Evolutionary conservation across 2,888 invertebrate genomes (phyloP).

Genomic region (Cerastoderma edule): DNA sequence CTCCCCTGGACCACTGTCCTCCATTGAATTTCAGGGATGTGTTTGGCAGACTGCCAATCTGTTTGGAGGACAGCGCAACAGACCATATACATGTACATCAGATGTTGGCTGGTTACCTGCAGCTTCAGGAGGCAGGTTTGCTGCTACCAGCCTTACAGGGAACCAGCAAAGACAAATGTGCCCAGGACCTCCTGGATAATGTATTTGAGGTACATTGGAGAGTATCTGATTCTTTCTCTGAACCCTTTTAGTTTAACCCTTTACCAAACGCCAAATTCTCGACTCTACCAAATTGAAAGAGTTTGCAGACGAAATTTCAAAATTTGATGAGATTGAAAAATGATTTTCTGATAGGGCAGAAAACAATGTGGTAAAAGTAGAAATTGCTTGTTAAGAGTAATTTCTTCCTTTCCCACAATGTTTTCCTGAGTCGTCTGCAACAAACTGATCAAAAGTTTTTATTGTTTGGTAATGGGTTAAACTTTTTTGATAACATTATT

Average conservation of each 20-base stretch:
- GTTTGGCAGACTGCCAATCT: slow-evolving; percentile 64
- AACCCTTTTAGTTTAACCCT: too few relatives aligned
- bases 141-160: slow-evolving; percentile 56
- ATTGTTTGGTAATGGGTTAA: too few relatives aligned
- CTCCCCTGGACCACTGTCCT: too few relatives aligned
- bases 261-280: too few relatives aligned
- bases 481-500: too few relatives aligned
- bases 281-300: too few relatives aligned
- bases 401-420: slow-evolving; percentile 7
- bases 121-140: slow-evolving; percentile 70
- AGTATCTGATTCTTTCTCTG: too few relatives aligned
- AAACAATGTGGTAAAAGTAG: slow-evolving; percentile 7
- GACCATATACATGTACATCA: slow-evolving; percentile 70
- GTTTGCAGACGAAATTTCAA: too few relatives aligned
- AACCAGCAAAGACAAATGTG: slow-evolving; percentile 45
- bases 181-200: slow-evolving; percentile 67
- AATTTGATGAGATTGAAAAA: too few relatives aligned
- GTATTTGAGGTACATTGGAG: slow-evolving; percentile 62
- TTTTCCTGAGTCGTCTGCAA: too few relatives aligned
- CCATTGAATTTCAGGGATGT: slow-evolving; percentile 67
- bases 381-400: neutral
- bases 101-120: slow-evolving; percentile 73
- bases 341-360: neutral
- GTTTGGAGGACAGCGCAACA: slow-evolving; percentile 55
- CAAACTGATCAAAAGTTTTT: too few relatives aligned